Percentiles rank a stretch among this genome's conserved stretches.
phyloP scores from a whole-genome alignment of 2,888 invertebrate species.

The Tetragnatha montana region DNA sequence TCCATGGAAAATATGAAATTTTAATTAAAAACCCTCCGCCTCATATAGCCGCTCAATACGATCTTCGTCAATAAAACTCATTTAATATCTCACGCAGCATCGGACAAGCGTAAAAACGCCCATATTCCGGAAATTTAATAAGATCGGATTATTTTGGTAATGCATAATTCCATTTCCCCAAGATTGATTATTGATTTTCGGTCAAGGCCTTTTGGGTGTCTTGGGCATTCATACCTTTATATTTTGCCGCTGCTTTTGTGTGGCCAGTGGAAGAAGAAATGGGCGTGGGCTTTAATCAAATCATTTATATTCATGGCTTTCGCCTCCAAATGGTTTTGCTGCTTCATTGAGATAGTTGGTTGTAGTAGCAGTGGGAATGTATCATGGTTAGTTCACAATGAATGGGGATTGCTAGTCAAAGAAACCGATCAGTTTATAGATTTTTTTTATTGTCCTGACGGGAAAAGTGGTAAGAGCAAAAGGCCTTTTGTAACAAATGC shows the following conservation, averaged over 20 bases:
- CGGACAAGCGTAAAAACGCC: slow-evolving; percentile 21
- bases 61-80: slow-evolving; percentile 7
- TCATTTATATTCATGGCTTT: background rate
- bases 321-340: too few species aligned
- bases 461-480: too few species aligned
- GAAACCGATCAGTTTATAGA: too few species aligned
- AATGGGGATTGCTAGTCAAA: too few species aligned
- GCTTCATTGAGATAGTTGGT: too few species aligned
- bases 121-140: slow-evolving; percentile 29
- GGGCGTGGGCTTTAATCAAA: background rate
- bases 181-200: slow-evolving; percentile 38
- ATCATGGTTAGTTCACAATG: too few species aligned
- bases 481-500: too few species aligned
- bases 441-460: too few species aligned
- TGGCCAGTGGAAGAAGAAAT: background rate
- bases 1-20: slow-evolving; percentile 38
- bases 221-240: background rate
- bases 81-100: background rate
- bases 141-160: slow-evolving; percentile 29
- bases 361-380: too few species aligned
- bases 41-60: background rate
- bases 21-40: slow-evolving; percentile 27
- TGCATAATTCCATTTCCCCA: slow-evolving; percentile 8
- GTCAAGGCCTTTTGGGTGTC: background rate
- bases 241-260: background rate